A percentile compares a stretch with the other conserved stretches of the same genome.
phyloP scores from a whole-genome alignment of 1,140 invertebrate genomes.

The Bombus ignitus region DNA sequence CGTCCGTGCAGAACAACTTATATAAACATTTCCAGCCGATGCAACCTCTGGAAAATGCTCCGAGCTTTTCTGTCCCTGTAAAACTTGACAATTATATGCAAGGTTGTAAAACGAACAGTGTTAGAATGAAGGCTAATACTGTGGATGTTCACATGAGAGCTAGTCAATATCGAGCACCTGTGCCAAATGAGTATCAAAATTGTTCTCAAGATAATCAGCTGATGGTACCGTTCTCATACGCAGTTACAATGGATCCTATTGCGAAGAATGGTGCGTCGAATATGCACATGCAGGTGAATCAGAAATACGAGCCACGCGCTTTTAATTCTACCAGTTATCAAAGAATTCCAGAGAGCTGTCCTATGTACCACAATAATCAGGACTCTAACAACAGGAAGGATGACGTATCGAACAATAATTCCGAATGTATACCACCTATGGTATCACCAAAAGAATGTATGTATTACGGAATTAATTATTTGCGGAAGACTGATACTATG shows the following conservation, averaged over 20 bases:
- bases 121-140: constrained; percentile 8
- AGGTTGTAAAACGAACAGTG: constrained; percentile 26
- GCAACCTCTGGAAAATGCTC: constrained; percentile 11
- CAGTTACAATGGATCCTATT: constrained; percentile 18
- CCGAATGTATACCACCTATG: constrained; percentile 53
- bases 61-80: constrained; percentile 20
- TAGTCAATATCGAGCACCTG: constrained; percentile 29
- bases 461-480: constrained; percentile 37
- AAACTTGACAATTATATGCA: constrained; percentile 42
- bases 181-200: constrained; percentile 43
- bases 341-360: constrained; percentile 19
- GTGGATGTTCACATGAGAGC: constrained; percentile 23
- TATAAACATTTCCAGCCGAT: constrained; percentile 42
- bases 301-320: constrained; percentile 13
- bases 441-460: constrained; percentile 61
- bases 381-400: constrained; percentile 4
- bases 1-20: constrained; percentile 25
- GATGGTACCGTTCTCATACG: constrained; percentile 24
- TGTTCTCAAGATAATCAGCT: constrained; percentile 17
- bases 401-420: constrained; percentile 20
- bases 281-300: constrained; percentile 25
- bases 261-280: constrained; percentile 9
- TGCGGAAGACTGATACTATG: constrained; percentile 21
- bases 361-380: not conserved
- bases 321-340: constrained; percentile 20